phyloP scores from a whole-genome alignment of 2,113 vertebrate genomes.

The Danionella cerebrum region DNA sequence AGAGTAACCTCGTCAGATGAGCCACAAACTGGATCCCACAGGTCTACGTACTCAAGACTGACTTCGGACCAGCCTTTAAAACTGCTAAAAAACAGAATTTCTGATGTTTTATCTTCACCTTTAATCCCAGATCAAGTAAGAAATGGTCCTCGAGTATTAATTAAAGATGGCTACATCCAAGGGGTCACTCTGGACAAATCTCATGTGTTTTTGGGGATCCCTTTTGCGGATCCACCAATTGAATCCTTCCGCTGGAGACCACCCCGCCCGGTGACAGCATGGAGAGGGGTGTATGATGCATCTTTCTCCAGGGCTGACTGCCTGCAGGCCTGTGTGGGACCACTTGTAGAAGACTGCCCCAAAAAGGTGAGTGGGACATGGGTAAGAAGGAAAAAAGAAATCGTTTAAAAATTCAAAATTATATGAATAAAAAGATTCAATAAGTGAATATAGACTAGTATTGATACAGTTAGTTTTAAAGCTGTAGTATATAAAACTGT shows the following conservation, averaged over 20 bases:
- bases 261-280: conserved; percentile 52
- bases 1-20: too few relatives aligned
- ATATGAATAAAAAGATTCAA: too few relatives aligned
- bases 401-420: too few relatives aligned
- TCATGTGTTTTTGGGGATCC: conserved; percentile 64
- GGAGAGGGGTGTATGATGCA: conserved; percentile 56
- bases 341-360: conserved; percentile 50
- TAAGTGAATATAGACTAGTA: too few relatives aligned
- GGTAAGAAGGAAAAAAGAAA: too few relatives aligned
- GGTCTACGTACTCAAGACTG: too few relatives aligned
- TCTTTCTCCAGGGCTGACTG: conserved; percentile 58
- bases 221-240: conserved; percentile 60
- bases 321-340: conserved; percentile 56
- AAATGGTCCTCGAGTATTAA: conserved; percentile 45
- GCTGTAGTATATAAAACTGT: too few relatives aligned
- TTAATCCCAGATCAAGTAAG: conserved; percentile 33
- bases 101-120: too few relatives aligned
- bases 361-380: conserved; percentile 38
- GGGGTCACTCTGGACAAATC: conserved; percentile 39
- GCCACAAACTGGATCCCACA: too few relatives aligned
- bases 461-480: too few relatives aligned
- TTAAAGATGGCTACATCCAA: conserved; percentile 46
- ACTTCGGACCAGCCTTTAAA: too few relatives aligned
- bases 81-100: too few relatives aligned
- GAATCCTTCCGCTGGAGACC: conserved; percentile 62